Evolutionary conservation across 2,797 vertebrate genomes (phyloP), one percentile per base, ranked within the genome.

Genomic region (Trachops cirrhosus): DNA sequence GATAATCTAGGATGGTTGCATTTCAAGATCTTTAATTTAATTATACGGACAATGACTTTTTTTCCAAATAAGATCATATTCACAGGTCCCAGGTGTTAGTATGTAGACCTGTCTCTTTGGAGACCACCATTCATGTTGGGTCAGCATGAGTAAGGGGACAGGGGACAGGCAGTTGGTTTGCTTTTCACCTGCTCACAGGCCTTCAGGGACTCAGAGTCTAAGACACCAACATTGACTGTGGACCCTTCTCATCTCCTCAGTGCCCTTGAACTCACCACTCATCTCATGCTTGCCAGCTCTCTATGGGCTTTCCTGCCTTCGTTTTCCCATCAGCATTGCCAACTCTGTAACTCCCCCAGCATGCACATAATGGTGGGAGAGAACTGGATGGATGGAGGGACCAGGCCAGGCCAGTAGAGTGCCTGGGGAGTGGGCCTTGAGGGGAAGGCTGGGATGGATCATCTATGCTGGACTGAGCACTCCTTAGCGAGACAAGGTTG

Each of bases 331-430:
- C 41, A 44, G 44, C 14, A 0, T 67, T 54, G 15, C 26, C 18
- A 1, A 37, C 62, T n/a, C 75, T 39, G 7, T 34, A 26, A 32
- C 2, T 34, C 14, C 5, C 14, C 21, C 19, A 34, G 5, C 12
- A 29, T 0, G 0, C 29, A 68, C 37, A 11, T 39, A 19, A 59
- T 10, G 4, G 21, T 16, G 8, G 62, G 44, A 4, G 26, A 39
- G 8, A 2, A 68, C 34, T 0, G 0, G 11, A 29, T 14, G 44
- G 29, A 18, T 1, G 14, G 29, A 6, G 0, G 14, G 22, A 5
- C 39, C 19, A 34, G 67, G 14, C 29, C 46, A 37, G 34, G 37
- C 48, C n/a, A 52, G 52, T 15, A 39, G 24, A 64, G 46, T 4
- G 41, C 41, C 6, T 10, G 12, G 14, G 8, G 6, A 57, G 19